phyloP scores from a whole-genome alignment of 2,888 invertebrate genomes.

The Drosophila melanosoma region DNA sequence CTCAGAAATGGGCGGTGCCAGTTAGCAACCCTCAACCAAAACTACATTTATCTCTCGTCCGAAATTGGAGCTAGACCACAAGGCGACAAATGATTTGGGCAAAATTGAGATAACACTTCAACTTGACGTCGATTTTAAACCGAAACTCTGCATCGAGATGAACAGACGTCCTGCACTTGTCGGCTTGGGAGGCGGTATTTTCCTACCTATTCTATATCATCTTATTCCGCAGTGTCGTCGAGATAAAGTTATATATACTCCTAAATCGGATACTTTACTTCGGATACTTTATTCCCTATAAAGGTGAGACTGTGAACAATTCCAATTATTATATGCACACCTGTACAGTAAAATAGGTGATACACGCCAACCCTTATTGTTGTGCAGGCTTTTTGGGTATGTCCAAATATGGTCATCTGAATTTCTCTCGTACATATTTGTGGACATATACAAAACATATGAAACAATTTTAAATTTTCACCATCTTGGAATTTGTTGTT shows the following conservation, averaged over 20 bases:
- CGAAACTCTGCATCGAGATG: neutral
- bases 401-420: neutral
- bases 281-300: neutral
- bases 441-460: neutral
- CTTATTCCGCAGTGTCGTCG: neutral
- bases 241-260: neutral
- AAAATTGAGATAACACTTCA: neutral
- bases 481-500: neutral
- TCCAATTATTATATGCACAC: neutral
- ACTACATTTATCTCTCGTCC: neutral
- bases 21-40: slow-evolving; percentile 15
- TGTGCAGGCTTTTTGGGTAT: neutral
- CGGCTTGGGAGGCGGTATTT: neutral
- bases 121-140: neutral
- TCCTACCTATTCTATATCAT: neutral
- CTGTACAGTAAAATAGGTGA: neutral
- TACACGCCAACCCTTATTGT: neutral
- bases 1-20: slow-evolving; percentile 34
- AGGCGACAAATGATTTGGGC: neutral
- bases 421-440: neutral
- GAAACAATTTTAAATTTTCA: neutral
- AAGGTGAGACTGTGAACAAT: slow-evolving; percentile 1
- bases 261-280: neutral
- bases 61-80: neutral
- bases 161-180: neutral